A percentile compares a stretch with the other conserved stretches of the same genome.
Evolutionary conservation across 2,888 invertebrate genomes (phyloP).

Genomic region (Deladenus siricidicola): DNA sequence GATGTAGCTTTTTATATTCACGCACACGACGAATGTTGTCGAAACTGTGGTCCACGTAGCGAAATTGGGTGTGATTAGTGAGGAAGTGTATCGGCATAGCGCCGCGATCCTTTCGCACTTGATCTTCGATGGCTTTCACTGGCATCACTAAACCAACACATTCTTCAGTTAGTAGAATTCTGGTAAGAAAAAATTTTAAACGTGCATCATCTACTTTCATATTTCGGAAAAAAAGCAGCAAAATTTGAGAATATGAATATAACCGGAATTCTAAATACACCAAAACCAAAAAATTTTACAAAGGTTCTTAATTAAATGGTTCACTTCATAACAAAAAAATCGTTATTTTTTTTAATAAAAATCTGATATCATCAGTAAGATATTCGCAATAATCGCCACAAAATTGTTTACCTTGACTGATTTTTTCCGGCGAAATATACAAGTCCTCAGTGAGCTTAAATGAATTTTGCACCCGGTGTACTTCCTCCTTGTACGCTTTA

Average conservation of each 20-base stretch:
- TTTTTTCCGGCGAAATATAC: conserved; percentile 45
- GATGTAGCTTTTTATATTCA: conserved; percentile 43
- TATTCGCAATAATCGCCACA: too few species aligned
- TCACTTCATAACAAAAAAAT: too few species aligned
- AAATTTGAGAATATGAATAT: neutral
- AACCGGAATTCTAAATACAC: neutral
- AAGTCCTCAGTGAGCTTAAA: conserved; percentile 15
- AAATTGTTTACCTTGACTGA: conserved; percentile 40
- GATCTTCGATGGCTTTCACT: conserved; percentile 44
- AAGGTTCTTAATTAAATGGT: neutral
- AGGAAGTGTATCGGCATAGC: conserved; percentile 40
- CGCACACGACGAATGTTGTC: conserved; percentile 44
- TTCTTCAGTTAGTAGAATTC: neutral
- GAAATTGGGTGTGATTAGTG: conserved; percentile 44
- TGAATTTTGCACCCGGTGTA: conserved; percentile 27
- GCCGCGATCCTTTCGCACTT: conserved; percentile 39
- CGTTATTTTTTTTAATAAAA: too few species aligned
- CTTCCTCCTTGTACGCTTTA: conserved; percentile 34
- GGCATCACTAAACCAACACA: conserved; percentile 32
- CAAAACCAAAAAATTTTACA: neutral
- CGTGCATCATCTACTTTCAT: too few species aligned
- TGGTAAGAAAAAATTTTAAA: neutral
- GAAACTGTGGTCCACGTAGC: conserved; percentile 43
- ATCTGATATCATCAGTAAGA: too few species aligned
- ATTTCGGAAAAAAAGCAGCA: neutral